phyloP scores from a whole-genome alignment of 2,113 vertebrate species.

The Sylvietta virens region DNA sequence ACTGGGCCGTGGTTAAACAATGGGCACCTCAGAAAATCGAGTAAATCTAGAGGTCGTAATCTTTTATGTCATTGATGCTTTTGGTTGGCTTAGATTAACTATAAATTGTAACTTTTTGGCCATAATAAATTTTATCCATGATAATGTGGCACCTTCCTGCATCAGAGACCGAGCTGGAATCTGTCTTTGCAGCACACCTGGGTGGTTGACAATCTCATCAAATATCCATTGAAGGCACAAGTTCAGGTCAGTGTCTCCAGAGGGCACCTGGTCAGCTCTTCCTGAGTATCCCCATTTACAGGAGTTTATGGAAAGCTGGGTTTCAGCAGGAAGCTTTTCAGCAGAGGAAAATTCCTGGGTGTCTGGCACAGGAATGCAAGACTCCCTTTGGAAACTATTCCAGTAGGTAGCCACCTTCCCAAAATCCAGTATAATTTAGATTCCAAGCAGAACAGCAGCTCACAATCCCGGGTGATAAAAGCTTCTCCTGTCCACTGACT shows the following conservation, averaged over 20 bases:
- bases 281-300: neutral
- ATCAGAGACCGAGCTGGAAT: neutral
- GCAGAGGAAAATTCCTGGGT: neutral
- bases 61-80: neutral
- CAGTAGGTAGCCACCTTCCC: neutral
- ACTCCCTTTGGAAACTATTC: neutral
- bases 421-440: neutral
- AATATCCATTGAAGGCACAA: neutral
- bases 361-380: neutral
- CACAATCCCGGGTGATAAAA: neutral
- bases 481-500: neutral
- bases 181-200: neutral
- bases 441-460: neutral
- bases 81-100: neutral
- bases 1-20: neutral
- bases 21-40: neutral
- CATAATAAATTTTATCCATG: neutral
- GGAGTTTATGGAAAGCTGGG: neutral
- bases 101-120: neutral
- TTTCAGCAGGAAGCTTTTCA: neutral
- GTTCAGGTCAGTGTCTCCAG: neutral
- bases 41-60: fast-evolving
- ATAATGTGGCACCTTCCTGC: neutral
- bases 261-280: neutral
- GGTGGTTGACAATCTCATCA: neutral